Evolutionary conservation across 1,140 invertebrate genomes (phyloP).

Genomic region (Eueides isabella): DNA sequence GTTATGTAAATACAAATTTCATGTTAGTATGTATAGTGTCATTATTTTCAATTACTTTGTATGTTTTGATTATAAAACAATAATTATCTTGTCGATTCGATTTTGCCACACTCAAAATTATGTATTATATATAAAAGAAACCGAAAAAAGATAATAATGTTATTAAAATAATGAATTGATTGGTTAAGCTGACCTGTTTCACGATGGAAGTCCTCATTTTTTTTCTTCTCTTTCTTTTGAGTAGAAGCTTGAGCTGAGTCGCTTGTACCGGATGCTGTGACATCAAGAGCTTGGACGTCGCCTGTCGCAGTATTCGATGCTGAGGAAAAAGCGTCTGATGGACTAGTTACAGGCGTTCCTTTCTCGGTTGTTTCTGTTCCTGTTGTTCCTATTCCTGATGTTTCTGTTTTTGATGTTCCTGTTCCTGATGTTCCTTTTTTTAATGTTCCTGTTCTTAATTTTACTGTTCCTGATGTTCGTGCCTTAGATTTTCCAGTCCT

Average conservation of each 20-base stretch:
- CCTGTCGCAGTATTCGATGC: constrained; percentile 38
- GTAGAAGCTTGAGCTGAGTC: constrained; percentile 57
- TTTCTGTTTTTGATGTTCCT: background rate
- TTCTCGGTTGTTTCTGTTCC: background rate
- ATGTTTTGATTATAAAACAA: no score
- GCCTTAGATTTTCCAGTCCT: no score
- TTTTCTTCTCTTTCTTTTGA: constrained; percentile 53
- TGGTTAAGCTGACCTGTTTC: constrained; percentile 53
- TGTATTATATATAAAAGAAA: no score
- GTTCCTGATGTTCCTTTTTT: constrained; percentile 10
- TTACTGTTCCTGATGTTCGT: no score
- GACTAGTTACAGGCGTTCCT: background rate
- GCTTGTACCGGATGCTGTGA: constrained; percentile 36
- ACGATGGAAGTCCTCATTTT: constrained; percentile 49
- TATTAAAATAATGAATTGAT: background rate
- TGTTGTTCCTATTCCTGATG: background rate
- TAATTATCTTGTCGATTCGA: no score
- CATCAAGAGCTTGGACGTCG: constrained; percentile 29
- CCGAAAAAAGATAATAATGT: no score
- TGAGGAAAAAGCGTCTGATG: constrained; percentile 28
- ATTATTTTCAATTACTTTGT: no score
- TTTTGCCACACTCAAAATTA: no score
- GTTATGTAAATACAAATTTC: background rate
- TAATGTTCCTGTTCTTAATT: no score
- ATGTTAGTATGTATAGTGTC: no score